Base-by-base conservation (phyloP, 2,113 vertebrate genomes). In the Verasper variegatus region DNA sequence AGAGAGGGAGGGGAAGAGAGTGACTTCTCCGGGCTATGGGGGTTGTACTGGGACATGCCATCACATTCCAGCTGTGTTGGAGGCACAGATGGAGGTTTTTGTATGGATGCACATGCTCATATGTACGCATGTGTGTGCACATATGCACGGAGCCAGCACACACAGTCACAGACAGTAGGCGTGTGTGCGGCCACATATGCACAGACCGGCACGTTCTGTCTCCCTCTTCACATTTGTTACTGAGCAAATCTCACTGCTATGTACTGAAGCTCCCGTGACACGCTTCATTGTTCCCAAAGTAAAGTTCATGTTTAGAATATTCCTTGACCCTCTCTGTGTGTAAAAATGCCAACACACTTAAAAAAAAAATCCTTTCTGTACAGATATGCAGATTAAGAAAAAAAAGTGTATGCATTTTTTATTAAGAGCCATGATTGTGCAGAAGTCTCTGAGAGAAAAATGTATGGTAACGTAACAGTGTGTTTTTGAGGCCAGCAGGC, bases 41-140 rank as follows among this genome's bases (percentile, higher is more conserved):
- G 82, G 82, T 81, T 86, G 73, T 76, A 52, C 64, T 2, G 58
- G 84, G 81, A 80, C 82, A 85, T 75, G 70, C 74, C 74, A 71
- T 89, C 67, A 54, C 73, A 76, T 79, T 86, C 83, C 88, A 93
- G 90, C 88, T 92, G 92, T 86, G 84, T 81, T 80, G 49, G 76
- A 88, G 76, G 71, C 85, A 88, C 88, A 93, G 90, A 92, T 90
- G 90, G 91, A 88, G 77, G 68, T 74, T 86, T 87, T 76, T 90
- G 88, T 81, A 86, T 86, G 59, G 71, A 66, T 49, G 60, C 61
- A 74, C 54, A 70, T 74, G 69, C 70, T 58, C 77, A 80, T 69
- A 87, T 76, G 78, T 76, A 72, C 20, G 26, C 37, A 61, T 76
- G 68, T 79, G 71, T 67, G 68, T 37, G 68, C 59, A 72, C 78